These are phyloP conservation scores for Drosophila aff. DNA, from an alignment of 1,140 invertebrate genomes.

Conservation along the genomic window DNA sequence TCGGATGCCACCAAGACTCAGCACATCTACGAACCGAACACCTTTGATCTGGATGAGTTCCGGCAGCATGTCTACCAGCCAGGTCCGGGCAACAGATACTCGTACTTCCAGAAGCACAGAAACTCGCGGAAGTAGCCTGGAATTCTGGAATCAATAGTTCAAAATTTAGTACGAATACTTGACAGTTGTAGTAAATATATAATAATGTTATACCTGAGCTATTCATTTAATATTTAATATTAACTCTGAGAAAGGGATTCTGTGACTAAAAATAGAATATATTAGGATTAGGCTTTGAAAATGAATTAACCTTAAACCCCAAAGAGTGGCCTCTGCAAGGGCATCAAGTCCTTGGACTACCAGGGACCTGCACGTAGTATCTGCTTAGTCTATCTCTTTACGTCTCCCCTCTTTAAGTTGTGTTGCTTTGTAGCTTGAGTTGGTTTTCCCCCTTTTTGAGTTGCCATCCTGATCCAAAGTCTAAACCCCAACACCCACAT, in stretches of 20 bases:
- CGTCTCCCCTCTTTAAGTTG: neutral
- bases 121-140: neutral
- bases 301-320: neutral
- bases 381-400: slow-evolving; percentile 7
- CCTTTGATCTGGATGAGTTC: slow-evolving; percentile 46
- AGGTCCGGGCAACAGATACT: slow-evolving; percentile 45
- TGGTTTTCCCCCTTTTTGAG: slow-evolving; percentile 17
- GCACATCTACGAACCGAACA: slow-evolving; percentile 38
- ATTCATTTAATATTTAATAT: neutral
- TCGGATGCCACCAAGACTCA: neutral
- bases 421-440: slow-evolving; percentile 32
- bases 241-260: no score
- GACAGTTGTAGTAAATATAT: neutral
- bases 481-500: slow-evolving; percentile 19
- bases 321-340: slow-evolving; percentile 36
- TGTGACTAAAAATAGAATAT: neutral
- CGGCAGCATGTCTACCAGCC: slow-evolving; percentile 33
- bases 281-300: neutral
- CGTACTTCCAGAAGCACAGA: slow-evolving; percentile 29
- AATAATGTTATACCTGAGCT: neutral
- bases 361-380: slow-evolving; percentile 39
- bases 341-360: slow-evolving; percentile 22
- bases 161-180: slow-evolving; percentile 1
- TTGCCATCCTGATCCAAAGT: slow-evolving; percentile 36
- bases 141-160: neutral